Conservation (phyloP, 2,113 vertebrate genomes). For the Bungarus multicinctus region DNA sequence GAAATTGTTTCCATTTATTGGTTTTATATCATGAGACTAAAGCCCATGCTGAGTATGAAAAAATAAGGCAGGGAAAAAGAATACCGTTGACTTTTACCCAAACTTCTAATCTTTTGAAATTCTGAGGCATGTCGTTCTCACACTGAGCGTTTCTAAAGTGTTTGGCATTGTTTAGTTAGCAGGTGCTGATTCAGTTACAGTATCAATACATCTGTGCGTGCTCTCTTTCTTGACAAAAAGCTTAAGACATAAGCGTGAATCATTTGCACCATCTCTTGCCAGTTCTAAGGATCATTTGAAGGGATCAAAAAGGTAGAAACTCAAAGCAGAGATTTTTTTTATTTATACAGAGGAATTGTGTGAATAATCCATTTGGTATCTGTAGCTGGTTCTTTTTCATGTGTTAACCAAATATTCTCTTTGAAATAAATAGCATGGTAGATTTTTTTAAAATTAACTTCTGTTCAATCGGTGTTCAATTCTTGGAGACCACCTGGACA, state of each 20-base stretch:
- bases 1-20: neutral
- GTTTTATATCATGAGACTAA: neutral
- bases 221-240: neutral
- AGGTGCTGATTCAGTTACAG: neutral
- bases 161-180: neutral
- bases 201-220: neutral
- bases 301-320: neutral
- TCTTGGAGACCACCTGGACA: no score
- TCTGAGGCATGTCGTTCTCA: neutral
- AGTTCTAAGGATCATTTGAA: neutral
- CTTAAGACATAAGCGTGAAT: neutral
- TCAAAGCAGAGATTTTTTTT: neutral
- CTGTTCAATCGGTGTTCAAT: no score
- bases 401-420: neutral
- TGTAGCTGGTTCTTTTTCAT: neutral
- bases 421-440: neutral
- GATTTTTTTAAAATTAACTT: no score
- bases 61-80: neutral
- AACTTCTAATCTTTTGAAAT: neutral
- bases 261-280: neutral
- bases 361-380: neutral
- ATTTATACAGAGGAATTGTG: neutral
- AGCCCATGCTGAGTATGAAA: neutral
- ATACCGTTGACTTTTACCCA: neutral
- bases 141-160: neutral